A percentile compares a stretch with the other conserved stretches of the same genome.
Evolutionary conservation across 37 sponge, comb jelly and placozoan genomes (phyloP).

Genomic region (Beroe ovata): DNA sequence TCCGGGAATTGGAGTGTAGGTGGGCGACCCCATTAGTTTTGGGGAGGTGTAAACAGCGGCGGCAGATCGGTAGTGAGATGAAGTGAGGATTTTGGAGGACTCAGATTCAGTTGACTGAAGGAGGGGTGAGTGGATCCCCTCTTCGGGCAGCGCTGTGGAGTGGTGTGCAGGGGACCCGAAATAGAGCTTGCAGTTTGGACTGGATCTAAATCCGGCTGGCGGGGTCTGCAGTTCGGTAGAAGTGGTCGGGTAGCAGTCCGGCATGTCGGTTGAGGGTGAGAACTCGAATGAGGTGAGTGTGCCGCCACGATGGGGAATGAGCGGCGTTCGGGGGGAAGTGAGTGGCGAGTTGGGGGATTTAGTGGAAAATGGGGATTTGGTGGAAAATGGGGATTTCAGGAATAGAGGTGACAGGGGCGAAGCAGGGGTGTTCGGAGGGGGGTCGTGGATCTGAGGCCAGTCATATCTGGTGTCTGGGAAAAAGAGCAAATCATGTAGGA

Average conservation of each 20-base stretch:
- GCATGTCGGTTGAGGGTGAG: background rate
- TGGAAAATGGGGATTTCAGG: background rate
- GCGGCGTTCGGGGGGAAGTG: background rate
- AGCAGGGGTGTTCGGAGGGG: constrained; percentile 33
- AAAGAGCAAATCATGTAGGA: background rate
- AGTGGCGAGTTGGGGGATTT: background rate
- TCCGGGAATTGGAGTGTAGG: no score
- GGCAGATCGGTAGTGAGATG: background rate
- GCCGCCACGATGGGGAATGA: background rate
- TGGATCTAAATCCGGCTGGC: background rate
- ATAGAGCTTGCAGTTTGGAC: background rate
- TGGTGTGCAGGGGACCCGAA: background rate
- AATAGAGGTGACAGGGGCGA: background rate
- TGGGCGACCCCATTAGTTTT: no score
- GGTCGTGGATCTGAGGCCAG: background rate
- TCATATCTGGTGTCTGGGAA: background rate
- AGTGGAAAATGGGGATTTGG: background rate
- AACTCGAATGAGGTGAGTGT: background rate
- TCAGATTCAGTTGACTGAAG: background rate
- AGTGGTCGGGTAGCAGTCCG: constrained; percentile 26
- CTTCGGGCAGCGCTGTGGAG: background rate
- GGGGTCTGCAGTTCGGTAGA: constrained; percentile 11
- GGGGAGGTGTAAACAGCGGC: no score
- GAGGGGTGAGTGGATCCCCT: background rate
- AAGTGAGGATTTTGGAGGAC: no score